phyloP scores from a whole-genome alignment of 2,888 invertebrate species.

The Campaea margaritaria region DNA sequence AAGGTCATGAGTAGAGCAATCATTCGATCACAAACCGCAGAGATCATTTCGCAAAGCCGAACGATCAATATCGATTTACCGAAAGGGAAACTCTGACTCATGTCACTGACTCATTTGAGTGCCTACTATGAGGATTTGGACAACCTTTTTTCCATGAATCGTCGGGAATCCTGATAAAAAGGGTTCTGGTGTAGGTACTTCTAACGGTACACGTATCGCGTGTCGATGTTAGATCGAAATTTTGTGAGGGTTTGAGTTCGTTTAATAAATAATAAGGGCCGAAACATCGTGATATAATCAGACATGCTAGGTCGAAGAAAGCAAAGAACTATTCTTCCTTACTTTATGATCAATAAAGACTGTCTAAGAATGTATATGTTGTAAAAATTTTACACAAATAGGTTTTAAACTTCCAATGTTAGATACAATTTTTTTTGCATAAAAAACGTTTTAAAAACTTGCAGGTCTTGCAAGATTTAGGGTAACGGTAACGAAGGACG shows the following conservation, averaged over 20 bases:
- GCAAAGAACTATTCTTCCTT: too few species aligned
- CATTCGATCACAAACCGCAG: constrained; percentile 43
- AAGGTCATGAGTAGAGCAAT: constrained; percentile 26
- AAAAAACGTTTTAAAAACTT: too few species aligned
- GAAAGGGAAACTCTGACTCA: constrained; percentile 60
- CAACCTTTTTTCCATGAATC: constrained; percentile 30
- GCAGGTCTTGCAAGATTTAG: too few species aligned
- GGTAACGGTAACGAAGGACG: too few species aligned
- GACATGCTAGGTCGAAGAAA: too few species aligned
- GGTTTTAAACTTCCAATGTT: too few species aligned
- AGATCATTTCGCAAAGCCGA: constrained; percentile 51
- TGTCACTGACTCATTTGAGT: constrained; percentile 51
- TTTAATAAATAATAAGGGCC: not conserved
- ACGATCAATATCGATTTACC: constrained; percentile 43
- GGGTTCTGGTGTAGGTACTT: constrained; percentile 25
- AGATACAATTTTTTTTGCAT: too few species aligned
- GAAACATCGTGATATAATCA: not conserved
- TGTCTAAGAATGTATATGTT: too few species aligned
- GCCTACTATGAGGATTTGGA: constrained; percentile 34
- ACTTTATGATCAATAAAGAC: too few species aligned
- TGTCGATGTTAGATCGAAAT: not conserved
- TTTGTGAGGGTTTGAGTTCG: too few species aligned
- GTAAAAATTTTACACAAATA: too few species aligned
- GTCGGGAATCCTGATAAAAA: constrained; percentile 31
- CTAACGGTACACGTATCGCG: constrained; percentile 1